phyloP scores from a whole-genome alignment of 2,888 invertebrate genomes.

The Andrena praecox region DNA sequence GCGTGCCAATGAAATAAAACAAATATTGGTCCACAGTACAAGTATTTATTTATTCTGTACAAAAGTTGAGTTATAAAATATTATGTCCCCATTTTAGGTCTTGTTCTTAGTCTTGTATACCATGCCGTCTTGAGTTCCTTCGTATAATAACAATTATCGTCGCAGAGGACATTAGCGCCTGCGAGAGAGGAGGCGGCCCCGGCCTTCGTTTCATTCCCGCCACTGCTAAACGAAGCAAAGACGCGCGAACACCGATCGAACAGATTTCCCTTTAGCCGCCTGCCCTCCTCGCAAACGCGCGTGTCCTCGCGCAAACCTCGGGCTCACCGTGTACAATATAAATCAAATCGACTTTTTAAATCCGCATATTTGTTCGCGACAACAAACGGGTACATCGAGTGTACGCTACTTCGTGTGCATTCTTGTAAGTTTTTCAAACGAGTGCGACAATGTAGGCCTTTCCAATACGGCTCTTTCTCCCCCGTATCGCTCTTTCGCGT shows the following conservation, averaged over 20 bases:
- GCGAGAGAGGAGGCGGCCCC: slow-evolving; percentile 53
- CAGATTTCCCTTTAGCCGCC: slow-evolving; percentile 11
- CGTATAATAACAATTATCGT: slow-evolving; percentile 81
- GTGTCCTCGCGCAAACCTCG: slow-evolving; percentile 66
- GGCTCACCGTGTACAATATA: slow-evolving; percentile 77
- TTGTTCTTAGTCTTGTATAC: slow-evolving; percentile 83
- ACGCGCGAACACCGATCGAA: slow-evolving; percentile 23
- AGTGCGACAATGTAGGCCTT: slow-evolving; percentile 70
- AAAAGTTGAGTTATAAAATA: slow-evolving; percentile 84
- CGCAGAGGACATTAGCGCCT: slow-evolving; percentile 74
- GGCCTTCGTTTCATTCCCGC: slow-evolving; percentile 27
- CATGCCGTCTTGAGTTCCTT: slow-evolving; percentile 81
- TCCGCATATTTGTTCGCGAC: slow-evolving; percentile 74
- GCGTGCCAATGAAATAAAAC: slow-evolving; percentile 80
- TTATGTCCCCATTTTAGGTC: slow-evolving; percentile 83
- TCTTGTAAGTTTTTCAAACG: slow-evolving; percentile 69
- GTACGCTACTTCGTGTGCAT: slow-evolving; percentile 73
- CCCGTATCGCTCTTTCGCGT: slow-evolving; percentile 29
- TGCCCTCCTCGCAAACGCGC: slow-evolving; percentile 39
- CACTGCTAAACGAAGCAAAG: slow-evolving; percentile 23
- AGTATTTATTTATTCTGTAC: slow-evolving; percentile 84
- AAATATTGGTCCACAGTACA: slow-evolving; percentile 84
- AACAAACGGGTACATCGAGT: slow-evolving; percentile 79
- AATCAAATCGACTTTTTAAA: slow-evolving; percentile 75
- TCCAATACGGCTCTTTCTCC: slow-evolving; percentile 35